phyloP scores from a whole-genome alignment of 1,140 invertebrate species.

The Batillaria attramentaria region DNA sequence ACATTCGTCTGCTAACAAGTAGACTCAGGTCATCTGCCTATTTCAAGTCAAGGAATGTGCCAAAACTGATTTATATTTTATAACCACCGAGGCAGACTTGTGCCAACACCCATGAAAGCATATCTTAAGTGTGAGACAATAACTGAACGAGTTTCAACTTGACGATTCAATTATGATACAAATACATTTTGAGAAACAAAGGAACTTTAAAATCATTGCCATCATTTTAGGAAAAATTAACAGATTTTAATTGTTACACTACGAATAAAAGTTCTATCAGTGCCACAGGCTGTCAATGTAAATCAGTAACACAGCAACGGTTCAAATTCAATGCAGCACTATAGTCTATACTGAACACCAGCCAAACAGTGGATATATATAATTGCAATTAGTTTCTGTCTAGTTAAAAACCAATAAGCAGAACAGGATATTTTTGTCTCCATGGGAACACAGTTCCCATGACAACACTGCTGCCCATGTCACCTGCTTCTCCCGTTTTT shows the following conservation, averaged over 20 bases:
- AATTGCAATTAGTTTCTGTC: not conserved
- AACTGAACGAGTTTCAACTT: no score
- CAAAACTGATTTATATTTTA: no score
- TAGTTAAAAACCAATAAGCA: not conserved
- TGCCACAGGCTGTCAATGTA: not conserved
- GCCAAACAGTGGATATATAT: not conserved
- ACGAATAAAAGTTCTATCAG: not conserved
- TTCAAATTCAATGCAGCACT: not conserved
- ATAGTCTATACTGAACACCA: not conserved
- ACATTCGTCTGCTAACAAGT: no score
- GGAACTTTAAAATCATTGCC: no score
- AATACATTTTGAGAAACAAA: no score
- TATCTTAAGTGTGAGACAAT: no score
- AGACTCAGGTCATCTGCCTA: no score
- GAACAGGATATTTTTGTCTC: conserved; percentile 45
- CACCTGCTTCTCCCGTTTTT: conserved; percentile 59
- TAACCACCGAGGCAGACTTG: no score
- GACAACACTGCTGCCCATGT: conserved; percentile 48
- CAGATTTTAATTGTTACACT: not conserved
- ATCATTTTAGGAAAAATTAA: not conserved
- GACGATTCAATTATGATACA: no score
- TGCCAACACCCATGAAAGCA: no score
- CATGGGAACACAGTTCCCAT: conserved; percentile 1
- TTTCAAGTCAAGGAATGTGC: no score
- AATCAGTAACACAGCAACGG: not conserved